Conservation (phyloP, 2,888 invertebrate genomes). For the Ophioninae sp. region DNA sequence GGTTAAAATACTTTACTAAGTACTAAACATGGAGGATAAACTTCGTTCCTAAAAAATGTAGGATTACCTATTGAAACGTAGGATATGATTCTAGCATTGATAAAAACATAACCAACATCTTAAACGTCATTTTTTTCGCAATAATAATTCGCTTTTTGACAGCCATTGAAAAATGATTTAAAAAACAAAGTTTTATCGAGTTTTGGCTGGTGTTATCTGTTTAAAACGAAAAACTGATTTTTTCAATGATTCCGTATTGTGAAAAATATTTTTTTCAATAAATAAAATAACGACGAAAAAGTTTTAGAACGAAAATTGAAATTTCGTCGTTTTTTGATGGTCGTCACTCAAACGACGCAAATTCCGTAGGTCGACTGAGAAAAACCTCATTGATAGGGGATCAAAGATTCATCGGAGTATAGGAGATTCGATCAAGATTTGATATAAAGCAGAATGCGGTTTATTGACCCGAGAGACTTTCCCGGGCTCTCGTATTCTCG, state of each 20-base stretch:
- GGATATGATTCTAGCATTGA: too few species aligned
- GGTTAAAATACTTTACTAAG: too few species aligned
- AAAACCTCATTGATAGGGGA: background rate
- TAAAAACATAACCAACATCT: too few species aligned
- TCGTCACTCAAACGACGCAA: background rate
- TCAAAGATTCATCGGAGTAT: slow-evolving; percentile 15
- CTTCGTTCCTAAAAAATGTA: too few species aligned
- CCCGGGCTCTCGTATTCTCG: slow-evolving; percentile 28
- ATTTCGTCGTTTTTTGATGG: background rate
- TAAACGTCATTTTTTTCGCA: too few species aligned
- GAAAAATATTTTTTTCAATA: background rate
- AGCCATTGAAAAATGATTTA: too few species aligned
- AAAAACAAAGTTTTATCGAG: too few species aligned
- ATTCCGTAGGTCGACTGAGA: background rate
- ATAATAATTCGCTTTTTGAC: too few species aligned
- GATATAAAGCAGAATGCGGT: slow-evolving; percentile 14
- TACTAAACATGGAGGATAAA: too few species aligned
- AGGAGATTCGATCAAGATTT: slow-evolving; percentile 1
- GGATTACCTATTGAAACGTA: too few species aligned
- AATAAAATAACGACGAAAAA: background rate
- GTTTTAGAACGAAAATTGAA: background rate
- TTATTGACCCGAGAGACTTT: slow-evolving; percentile 53
- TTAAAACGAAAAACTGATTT: too few species aligned
- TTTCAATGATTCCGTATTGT: background rate
- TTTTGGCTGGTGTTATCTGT: too few species aligned